A percentile compares a stretch with the other conserved stretches of the same genome.
phyloP scores from a whole-genome alignment of 2,797 vertebrate genomes.

The Varecia variegata region DNA sequence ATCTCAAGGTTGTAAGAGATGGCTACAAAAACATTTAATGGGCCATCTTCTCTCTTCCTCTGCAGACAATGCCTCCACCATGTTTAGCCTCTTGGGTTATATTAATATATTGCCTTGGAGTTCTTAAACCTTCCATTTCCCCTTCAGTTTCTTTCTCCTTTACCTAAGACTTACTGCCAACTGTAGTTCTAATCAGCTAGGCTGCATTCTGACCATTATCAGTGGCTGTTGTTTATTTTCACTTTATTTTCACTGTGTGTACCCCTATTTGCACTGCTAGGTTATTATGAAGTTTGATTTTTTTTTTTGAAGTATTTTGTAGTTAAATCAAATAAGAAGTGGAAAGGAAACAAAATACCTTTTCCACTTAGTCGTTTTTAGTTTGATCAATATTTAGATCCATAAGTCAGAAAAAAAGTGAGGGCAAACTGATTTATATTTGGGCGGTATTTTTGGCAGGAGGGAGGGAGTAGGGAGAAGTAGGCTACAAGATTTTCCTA shows the following conservation, averaged over 20 bases:
- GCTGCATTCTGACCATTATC: not conserved
- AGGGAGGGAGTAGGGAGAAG: not conserved
- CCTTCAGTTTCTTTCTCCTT: constrained; percentile 77
- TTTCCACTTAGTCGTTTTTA: not conserved
- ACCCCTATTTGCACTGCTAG: not conserved
- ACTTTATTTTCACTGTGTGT: not conserved
- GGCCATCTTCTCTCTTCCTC: not conserved
- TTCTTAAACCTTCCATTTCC: not conserved
- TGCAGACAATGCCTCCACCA: not conserved
- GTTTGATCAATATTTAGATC: not conserved
- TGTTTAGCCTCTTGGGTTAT: not conserved
- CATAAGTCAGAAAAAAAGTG: not conserved
- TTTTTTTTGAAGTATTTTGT: not conserved
- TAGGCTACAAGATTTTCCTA: not conserved
- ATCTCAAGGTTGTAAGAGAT: not conserved
- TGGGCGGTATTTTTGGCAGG: not conserved
- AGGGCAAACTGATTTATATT: not conserved
- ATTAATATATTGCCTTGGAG: not conserved
- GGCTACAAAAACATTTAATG: not conserved
- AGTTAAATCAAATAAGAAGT: not conserved
- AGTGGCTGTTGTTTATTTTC: not conserved
- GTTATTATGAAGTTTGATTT: not conserved
- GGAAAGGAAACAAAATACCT: not conserved
- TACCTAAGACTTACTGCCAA: constrained; percentile 26
- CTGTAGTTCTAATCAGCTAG: constrained; percentile 15